A percentile compares a stretch with the other conserved stretches of the same genome.
These are phyloP conservation scores for Rhabdornis inornatus DNA, from an alignment of 2,113 vertebrate species.

Conservation along the genomic window DNA sequence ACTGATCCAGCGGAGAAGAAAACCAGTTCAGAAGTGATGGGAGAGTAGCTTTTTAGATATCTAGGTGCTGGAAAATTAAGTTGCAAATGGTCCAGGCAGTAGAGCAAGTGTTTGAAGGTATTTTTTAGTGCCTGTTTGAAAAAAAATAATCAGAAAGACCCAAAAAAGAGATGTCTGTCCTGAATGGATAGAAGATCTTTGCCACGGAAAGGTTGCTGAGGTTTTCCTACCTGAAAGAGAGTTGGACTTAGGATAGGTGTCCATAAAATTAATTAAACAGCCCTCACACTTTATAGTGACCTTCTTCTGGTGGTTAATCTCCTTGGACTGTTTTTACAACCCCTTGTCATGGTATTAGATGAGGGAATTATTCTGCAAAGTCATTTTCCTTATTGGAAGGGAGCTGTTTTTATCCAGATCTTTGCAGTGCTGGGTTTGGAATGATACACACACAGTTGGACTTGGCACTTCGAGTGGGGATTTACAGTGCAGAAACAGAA, in stretches of 20 bases:
- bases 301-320: neutral
- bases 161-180: neutral
- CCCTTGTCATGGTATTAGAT: neutral
- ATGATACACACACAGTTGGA: accelerated
- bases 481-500: neutral
- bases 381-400: neutral
- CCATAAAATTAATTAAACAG: neutral
- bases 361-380: neutral
- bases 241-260: neutral
- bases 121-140: neutral
- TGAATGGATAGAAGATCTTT: neutral
- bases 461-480: accelerated
- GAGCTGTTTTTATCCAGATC: neutral
- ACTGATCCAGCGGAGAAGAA: neutral
- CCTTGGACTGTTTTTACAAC: neutral
- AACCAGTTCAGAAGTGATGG: neutral
- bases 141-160: neutral
- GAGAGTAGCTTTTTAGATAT: neutral
- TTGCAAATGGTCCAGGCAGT: neutral
- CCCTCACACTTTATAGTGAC: neutral
- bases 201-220: neutral
- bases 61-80: neutral
- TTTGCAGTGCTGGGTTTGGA: neutral
- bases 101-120: neutral
- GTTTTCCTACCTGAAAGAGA: neutral